Evolutionary conservation across 2,797 vertebrate species (phyloP), one percentile per base, ranked within the genome.

Genomic region (Sternotherus odoratus): DNA sequence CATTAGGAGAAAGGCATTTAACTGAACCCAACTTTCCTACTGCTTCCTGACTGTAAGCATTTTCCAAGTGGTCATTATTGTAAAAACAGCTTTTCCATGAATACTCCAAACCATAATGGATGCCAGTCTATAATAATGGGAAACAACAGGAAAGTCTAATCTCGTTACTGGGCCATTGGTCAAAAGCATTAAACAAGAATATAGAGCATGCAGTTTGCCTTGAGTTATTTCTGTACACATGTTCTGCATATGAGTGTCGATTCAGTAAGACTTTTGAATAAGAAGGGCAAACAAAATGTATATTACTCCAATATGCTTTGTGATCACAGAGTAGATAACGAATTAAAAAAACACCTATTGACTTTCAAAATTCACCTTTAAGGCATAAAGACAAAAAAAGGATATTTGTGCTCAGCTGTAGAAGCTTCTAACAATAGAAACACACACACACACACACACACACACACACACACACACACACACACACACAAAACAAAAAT

Each of bases 141-240:
- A 88, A 81, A 89, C 92, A 93, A 91, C 33, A 90, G 93, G 84
- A 57, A 66, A 87, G 91, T 87, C 81, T 89, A 82, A 91, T 93
- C 91, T 95, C 23, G 86, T 87, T 89, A 83, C 89, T 60, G 87
- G 84, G 83, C 77, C 82, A 49, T 1, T 89, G 88, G 83, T 82
- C 82, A 90, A 95, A 95, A 90, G 83, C 92, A 95, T 78, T 91
- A 91, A 86, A 95, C 16, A 91, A 88, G 83, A 96, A 96, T 96
- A n/a, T 63, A 96, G 96, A 96, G 72, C 92, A 95, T 46, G 7
- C 60, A 95, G 30, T 51, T 39, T 0, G 85, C 95, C 95, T 95
- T 87, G 79, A 95, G 92, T 92, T 91, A 95, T 92, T 95, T 94
- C 82, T 81, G 79, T 53, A 78, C 36, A 50, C 75, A 8, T 28